A percentile compares a stretch with the other conserved stretches of the same genome.
Conservation (phyloP, 2,113 vertebrate species). For the Laterallus jamaicensis region DNA sequence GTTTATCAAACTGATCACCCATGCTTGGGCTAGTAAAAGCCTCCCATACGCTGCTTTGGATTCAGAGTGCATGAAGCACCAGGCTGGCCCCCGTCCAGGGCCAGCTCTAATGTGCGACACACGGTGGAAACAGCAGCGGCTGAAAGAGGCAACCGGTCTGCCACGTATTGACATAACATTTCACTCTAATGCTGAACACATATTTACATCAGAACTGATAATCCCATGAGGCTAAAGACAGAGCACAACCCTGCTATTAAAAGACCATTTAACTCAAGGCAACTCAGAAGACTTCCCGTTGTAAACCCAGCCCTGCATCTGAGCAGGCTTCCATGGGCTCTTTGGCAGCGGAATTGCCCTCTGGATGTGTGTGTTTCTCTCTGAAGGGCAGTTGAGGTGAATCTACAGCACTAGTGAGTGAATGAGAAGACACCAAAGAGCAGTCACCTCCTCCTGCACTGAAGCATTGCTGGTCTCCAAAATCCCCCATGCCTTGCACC, state of each 20-base stretch:
- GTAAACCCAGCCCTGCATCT: background rate
- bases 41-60: background rate
- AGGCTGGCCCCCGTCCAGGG: background rate
- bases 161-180: background rate
- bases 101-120: background rate
- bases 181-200: slow-evolving; percentile 5
- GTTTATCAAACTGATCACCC: background rate
- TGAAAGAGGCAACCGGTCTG: background rate
- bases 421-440: background rate
- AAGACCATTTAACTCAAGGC: slow-evolving; percentile 24
- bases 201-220: background rate
- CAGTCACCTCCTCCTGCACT: background rate
- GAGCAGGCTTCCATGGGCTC: background rate
- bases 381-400: background rate
- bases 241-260: background rate
- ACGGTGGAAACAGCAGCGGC: background rate
- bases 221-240: background rate
- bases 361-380: background rate
- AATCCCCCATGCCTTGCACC: background rate
- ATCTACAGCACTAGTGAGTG: background rate
- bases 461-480: background rate
- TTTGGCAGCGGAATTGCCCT: background rate
- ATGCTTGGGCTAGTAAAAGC: background rate
- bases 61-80: background rate
- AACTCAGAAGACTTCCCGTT: background rate